phyloP scores from a whole-genome alignment of 2,888 invertebrate species.

The Parthenolecanium corni region DNA sequence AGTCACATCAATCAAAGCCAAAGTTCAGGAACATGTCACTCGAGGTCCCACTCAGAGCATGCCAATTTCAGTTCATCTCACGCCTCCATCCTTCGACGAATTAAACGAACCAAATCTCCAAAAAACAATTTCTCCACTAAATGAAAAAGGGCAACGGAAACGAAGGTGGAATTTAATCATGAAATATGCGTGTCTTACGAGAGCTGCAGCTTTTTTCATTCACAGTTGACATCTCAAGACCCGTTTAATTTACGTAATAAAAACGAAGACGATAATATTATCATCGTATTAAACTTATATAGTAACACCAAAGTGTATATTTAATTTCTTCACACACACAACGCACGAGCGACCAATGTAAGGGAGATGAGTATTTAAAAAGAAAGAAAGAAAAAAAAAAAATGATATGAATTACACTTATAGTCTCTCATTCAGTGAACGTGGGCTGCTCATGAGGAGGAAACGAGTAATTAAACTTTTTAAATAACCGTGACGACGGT shows the following conservation, averaged over 20 bases:
- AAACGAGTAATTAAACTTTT: slow-evolving; percentile 23
- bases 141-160: slow-evolving; percentile 8
- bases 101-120: too few relatives aligned
- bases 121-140: slow-evolving; percentile 1
- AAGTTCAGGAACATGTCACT: too few relatives aligned
- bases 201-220: not conserved
- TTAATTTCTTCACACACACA: not conserved
- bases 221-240: slow-evolving; percentile 14
- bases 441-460: slow-evolving; percentile 12
- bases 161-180: slow-evolving; percentile 20
- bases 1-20: too few relatives aligned
- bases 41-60: too few relatives aligned
- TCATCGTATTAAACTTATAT: too few relatives aligned
- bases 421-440: not conserved
- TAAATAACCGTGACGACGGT: not conserved
- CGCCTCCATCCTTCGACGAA: too few relatives aligned
- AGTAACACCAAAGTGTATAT: not conserved
- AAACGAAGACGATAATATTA: not conserved
- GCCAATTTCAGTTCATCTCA: too few relatives aligned
- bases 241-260: slow-evolving; percentile 19
- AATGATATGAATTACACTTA: too few relatives aligned
- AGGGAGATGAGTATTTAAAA: not conserved
- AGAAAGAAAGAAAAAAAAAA: too few relatives aligned
- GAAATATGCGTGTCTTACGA: slow-evolving; percentile 6
- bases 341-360: slow-evolving; percentile 7